These are phyloP conservation scores for Bimastos eiseni DNA, from an alignment of 2,888 invertebrate species.

Conservation along the genomic window DNA sequence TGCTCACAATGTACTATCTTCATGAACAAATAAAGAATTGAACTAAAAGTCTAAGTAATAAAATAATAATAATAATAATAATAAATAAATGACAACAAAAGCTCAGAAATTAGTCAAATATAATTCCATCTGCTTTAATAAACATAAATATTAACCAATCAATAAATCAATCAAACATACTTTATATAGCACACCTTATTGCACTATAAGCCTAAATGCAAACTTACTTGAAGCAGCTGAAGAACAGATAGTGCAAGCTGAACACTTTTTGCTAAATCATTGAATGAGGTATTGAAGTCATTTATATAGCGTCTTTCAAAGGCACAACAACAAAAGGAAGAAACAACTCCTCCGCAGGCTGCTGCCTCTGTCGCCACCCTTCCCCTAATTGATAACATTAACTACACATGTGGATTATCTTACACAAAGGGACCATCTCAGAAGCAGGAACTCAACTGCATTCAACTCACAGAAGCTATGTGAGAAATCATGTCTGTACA, in stretches of 20 bases:
- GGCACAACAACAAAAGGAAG: not conserved
- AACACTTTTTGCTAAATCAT: not conserved
- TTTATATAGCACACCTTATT: too few relatives aligned
- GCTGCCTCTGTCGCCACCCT: slow-evolving; percentile 13
- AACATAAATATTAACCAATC: too few relatives aligned
- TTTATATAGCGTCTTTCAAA: not conserved
- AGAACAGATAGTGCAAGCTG: not conserved
- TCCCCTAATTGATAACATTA: not conserved
- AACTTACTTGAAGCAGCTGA: not conserved
- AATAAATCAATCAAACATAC: too few relatives aligned
- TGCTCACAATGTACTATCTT: not conserved
- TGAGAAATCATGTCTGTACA: too few relatives aligned
- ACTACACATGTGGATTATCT: slow-evolving; percentile 13
- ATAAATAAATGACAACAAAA: not conserved
- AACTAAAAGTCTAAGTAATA: not conserved
- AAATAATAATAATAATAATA: not conserved
- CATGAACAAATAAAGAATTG: not conserved
- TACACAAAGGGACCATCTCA: not conserved
- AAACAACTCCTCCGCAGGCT: not conserved
- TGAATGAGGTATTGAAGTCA: not conserved
- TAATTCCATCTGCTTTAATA: not conserved
- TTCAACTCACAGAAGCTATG: not conserved
- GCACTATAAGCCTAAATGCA: not conserved
- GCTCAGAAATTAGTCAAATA: not conserved
- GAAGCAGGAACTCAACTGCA: not conserved